These are phyloP conservation scores for Epinephelus lanceolatus DNA, from an alignment of 2,113 vertebrate genomes.

Conservation along the genomic window DNA sequence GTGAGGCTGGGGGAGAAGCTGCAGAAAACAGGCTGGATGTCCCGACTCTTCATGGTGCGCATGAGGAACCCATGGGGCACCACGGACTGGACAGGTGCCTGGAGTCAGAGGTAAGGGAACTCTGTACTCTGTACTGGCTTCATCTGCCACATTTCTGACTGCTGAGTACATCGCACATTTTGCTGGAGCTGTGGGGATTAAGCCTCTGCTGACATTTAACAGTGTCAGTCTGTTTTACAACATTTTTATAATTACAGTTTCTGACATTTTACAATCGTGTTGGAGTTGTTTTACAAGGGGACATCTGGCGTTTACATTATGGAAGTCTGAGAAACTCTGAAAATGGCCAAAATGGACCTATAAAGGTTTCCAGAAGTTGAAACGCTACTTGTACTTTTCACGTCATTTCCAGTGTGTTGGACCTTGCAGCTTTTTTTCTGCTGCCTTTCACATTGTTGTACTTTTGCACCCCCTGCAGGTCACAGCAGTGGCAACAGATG, in stretches of 20 bases:
- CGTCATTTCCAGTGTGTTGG: conserved; percentile 25
- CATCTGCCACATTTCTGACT: conserved; percentile 39
- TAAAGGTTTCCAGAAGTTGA: conserved; percentile 60
- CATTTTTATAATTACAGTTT: conserved; percentile 48
- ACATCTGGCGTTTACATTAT: conserved; percentile 61
- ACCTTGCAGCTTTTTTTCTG: background rate
- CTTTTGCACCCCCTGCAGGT: conserved; percentile 75
- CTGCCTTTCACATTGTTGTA: conserved; percentile 8
- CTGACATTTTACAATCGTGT: conserved; percentile 59
- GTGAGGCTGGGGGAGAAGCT: conserved; percentile 68
- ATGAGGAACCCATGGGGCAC: conserved; percentile 89
- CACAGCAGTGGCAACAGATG: conserved; percentile 85
- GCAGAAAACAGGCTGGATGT: conserved; percentile 45
- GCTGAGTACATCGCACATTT: conserved; percentile 30
- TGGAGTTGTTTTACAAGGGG: conserved; percentile 47
- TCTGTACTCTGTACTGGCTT: background rate
- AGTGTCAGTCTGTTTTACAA: conserved; percentile 42
- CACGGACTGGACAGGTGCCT: conserved; percentile 87
- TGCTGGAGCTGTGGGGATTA: conserved; percentile 46
- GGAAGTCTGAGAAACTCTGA: conserved; percentile 47
- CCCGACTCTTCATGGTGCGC: conserved; percentile 84
- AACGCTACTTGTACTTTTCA: conserved; percentile 45
- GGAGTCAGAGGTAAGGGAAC: conserved; percentile 84
- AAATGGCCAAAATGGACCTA: conserved; percentile 52
- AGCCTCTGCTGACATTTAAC: conserved; percentile 40